Evolutionary conservation across 92 coral and sea anemone species (phyloP), one percentile per base, ranked within the genome.

Genomic region (Heteractis magnifica): DNA sequence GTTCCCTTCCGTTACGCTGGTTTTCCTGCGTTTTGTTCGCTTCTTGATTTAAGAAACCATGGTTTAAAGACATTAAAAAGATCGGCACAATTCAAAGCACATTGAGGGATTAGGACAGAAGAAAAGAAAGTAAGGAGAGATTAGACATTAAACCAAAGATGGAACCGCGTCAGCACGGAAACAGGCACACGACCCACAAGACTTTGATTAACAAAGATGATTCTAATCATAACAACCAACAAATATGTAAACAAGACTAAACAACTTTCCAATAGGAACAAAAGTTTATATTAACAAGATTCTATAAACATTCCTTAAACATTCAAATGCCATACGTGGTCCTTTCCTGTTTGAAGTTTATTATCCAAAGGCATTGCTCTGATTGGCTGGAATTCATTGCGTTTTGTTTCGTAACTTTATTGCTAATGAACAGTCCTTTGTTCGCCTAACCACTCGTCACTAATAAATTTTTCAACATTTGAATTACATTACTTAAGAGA

Each of bases 391-490:
- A 19, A 51, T 51, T 65, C 16, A 20, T 75, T 10, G 16, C 5
- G 77, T 23, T 51, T 81, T 81, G 84, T 81, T 70, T 4, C 65
- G 68, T 52, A 74, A 19, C 64, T 78, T 52, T 1, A 10, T 81
- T 11, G 44, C 56, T 70, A 19, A 19, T 81, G 77, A 68, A 68
- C 9, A 20, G 49, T 51, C 56, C 55, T 80, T 81, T 81, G 84
- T 81, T 81, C 74, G 14, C 18, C 26, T 50, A 10, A 13, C 73
- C 84, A 19, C 84, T 71, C 64, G 10, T 16, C 75, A 56, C 77
- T 51, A 81, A 71, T 81, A 71, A 81, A 70, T 81, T 81, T 81
- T 81, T 81, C 76, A 78, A 81, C 76, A 81, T 62, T 21, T 71
- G 34, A 70, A 51, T 48, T 48, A 56, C 59, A 49, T 79, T 81